Evolutionary conservation across 2,888 invertebrate species (phyloP).

Genomic region (Synanthedon myopaeformis): DNA sequence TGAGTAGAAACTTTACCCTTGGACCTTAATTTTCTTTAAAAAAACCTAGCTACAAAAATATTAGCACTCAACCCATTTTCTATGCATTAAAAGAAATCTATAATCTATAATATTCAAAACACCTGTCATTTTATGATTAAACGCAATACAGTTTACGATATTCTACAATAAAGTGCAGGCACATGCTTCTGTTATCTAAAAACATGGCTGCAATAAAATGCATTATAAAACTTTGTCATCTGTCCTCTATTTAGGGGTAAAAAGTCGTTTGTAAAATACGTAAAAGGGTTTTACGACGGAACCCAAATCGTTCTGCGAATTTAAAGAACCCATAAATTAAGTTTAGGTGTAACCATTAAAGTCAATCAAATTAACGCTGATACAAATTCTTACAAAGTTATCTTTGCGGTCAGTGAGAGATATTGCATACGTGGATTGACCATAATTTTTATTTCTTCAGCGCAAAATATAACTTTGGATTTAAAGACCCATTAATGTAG

Average conservation of each 20-base stretch:
- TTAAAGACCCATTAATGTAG: not conserved
- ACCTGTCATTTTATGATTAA: not conserved
- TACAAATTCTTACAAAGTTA: slow-evolving; percentile 16
- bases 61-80: too few species aligned
- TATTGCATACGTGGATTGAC: slow-evolving; percentile 6
- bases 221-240: slow-evolving; percentile 16
- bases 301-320: slow-evolving; percentile 53
- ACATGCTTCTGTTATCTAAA: slow-evolving; percentile 12
- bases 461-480: not conserved
- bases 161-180: slow-evolving; percentile 1
- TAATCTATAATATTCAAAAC: not conserved
- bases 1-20: too few species aligned
- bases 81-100: not conserved
- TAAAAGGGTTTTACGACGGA: slow-evolving; percentile 39
- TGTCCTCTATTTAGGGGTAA: slow-evolving; percentile 20
- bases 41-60: too few species aligned
- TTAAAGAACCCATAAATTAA: slow-evolving; percentile 45
- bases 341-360: slow-evolving; percentile 40
- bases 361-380: slow-evolving; percentile 35
- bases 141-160: not conserved
- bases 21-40: too few species aligned
- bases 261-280: slow-evolving; percentile 25
- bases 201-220: slow-evolving; percentile 5
- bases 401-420: not conserved
- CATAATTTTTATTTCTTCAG: not conserved